Base-by-base conservation (phyloP, 2,797 vertebrate genomes). In the Gadopsis bispinosus region DNA sequence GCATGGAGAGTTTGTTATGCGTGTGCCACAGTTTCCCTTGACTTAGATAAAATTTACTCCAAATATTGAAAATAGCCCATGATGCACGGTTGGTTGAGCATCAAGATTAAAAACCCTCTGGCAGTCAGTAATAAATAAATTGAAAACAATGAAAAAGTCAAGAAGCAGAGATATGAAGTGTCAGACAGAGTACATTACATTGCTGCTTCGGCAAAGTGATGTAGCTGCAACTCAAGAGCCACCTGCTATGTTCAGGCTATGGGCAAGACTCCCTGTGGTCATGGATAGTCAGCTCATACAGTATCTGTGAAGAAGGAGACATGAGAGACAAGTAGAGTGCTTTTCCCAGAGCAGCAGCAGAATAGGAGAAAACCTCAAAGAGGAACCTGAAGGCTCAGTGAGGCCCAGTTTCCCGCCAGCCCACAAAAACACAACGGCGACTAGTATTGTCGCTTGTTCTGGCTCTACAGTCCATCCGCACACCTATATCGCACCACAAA, bases 1-100 rank as follows among this genome's bases (percentile, higher is more conserved):
- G 35, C 71, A 69, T 79, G 59, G 74, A 31, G 47, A 82, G 71
- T 85, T 71, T 81, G 75, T 78, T 71, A 77, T 79, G 75, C 47
- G 51, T 35, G 33, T 66, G 45, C 68, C 19, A 19, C 41, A 31
- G 56, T 61, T 73, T 68, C 51, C 69, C 66, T 67, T 35, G 39
- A 66, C 69, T 77, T 4, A 48, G 31, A 84, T 79, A 69, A 82
- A 82, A 80, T 60, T 65, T 29, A 8, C 26, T 66, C 50, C 61
- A 60, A 73, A 78, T 74, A 67, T 45, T 75, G 29, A 73, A 79
- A 79, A 69, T 37, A 17, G n/a, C 26, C 22, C 41, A 53, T 59
- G 48, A 70, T 73, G 62, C 62, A 48, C 3, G 26, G 69, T 51
- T 73, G 56, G 48, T 67, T 31, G 61, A 67, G 41, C 53, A 80